Base-by-base conservation (phyloP, 2,113 vertebrate species). In the Centropus unirufus region DNA sequence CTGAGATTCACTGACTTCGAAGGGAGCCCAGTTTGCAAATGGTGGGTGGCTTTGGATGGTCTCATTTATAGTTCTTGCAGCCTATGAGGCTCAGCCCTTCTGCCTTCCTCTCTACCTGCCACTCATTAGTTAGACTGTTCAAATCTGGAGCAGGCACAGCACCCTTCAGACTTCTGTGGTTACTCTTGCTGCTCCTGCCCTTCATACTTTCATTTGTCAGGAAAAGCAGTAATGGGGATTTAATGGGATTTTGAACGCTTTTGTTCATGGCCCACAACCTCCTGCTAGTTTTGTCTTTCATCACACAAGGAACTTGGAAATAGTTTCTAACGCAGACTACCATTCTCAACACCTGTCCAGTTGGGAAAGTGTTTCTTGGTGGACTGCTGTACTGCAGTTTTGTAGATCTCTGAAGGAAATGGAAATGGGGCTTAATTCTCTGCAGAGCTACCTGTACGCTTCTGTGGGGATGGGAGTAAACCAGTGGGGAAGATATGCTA, bases 81-180 rank as follows among this genome's bases (percentile, higher is more conserved):
- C 78, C 61, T 94, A 23, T 58, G 54, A 63, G 69, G 79, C 79
- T 92, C 69, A 90, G 78, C 63, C 64, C 77, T 91, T 86, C 90
- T 95, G 75, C 72, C 79, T 88, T 94, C 79, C 75, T 86, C 27
- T 42, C 52, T 6, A 5, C 61, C 76, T 6, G 2, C 44, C 47
- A 89, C 91, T 95, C 93, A 91, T 96, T 96, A 96, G 68, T 82
- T n/a, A 74, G 66, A 81, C 80, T 66, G 77, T 75, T 94, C 69
- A 62, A 84, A 94, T 73, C 85, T 74, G 87, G 64, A 94, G 83
- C 92, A 94, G 90, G 66, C 44, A 67, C 49, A 49, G 79, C 77
- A 90, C 81, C 88, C 86, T 90, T 92, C 92, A 96, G 86, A 87
- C 85, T 94, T 96, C 86, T 93, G 88, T 95, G 69, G 62, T 75